Conservation (phyloP, 2,797 vertebrate species). For the Clarias fuscus region DNA sequence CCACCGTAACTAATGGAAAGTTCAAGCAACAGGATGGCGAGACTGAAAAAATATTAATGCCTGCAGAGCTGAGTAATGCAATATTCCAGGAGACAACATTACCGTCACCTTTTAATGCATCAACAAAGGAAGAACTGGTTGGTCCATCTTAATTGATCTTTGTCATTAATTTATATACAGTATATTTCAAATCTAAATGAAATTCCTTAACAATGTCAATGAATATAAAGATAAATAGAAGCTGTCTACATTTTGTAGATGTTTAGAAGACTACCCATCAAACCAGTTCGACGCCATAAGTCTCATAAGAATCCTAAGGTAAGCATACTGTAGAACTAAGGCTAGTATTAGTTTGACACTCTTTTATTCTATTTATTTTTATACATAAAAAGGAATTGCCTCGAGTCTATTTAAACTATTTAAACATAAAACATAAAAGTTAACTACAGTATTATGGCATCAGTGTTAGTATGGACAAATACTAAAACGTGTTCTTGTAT, state of each 20-base stretch:
- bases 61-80: neutral
- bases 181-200: neutral
- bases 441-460: neutral
- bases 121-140: constrained; percentile 31
- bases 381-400: neutral
- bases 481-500: neutral
- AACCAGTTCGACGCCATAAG: constrained; percentile 63
- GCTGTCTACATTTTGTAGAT: constrained; percentile 51
- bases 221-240: neutral
- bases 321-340: neutral
- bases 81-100: constrained; percentile 38
- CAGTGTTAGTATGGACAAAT: neutral
- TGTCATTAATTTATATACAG: neutral
- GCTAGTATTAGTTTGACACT: neutral
- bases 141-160: constrained; percentile 1
- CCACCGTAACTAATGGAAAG: neutral
- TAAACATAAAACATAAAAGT: neutral
- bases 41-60: neutral
- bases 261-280: constrained; percentile 63
- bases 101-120: constrained; percentile 5
- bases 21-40: neutral
- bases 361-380: neutral
- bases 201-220: neutral
- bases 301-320: constrained; percentile 50
- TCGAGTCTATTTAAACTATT: neutral